Conservation (phyloP, 2,113 vertebrate species). For the Caranx melampygus region DNA sequence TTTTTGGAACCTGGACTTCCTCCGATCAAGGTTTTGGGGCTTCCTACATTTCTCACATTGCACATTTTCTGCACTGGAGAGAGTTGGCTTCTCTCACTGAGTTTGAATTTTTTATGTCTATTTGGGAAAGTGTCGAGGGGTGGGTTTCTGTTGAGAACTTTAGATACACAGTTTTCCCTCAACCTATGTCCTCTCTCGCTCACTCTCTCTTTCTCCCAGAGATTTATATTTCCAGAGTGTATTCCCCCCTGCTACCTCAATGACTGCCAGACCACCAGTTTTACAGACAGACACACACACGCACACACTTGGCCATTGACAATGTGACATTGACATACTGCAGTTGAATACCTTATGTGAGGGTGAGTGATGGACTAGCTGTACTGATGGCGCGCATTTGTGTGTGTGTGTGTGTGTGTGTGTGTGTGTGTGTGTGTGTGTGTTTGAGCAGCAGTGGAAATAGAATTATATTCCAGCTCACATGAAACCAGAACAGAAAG, state of each 20-base stretch:
- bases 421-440: conserved; percentile 2
- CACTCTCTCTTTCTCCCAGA: not conserved
- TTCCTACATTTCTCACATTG: not conserved
- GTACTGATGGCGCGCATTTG: conserved; percentile 35
- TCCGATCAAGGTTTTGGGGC: not conserved
- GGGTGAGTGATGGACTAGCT: conserved; percentile 64
- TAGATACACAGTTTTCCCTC: not conserved
- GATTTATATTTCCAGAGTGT: conserved; percentile 56
- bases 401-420: conserved; percentile 7
- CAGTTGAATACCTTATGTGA: conserved; percentile 71
- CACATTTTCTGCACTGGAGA: not conserved
- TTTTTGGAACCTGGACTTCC: not conserved
- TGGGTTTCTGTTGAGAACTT: not conserved
- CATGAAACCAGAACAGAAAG: conserved; percentile 65
- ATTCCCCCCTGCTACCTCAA: conserved; percentile 26
- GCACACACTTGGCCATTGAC: conserved; percentile 59
- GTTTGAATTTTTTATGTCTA: not conserved
- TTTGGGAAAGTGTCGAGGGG: not conserved
- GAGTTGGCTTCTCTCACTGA: not conserved
- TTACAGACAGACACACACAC: conserved; percentile 40
- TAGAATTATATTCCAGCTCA: conserved; percentile 65
- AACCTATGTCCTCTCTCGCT: not conserved
- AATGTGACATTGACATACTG: conserved; percentile 69
- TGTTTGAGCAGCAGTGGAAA: conserved; percentile 42
- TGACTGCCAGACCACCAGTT: conserved; percentile 42